A percentile compares a stretch with the other conserved stretches of the same genome.
These are phyloP conservation scores for Caenorhabditis tropicalis DNA, from an alignment of 1,140 invertebrate species.

Conservation along the genomic window DNA sequence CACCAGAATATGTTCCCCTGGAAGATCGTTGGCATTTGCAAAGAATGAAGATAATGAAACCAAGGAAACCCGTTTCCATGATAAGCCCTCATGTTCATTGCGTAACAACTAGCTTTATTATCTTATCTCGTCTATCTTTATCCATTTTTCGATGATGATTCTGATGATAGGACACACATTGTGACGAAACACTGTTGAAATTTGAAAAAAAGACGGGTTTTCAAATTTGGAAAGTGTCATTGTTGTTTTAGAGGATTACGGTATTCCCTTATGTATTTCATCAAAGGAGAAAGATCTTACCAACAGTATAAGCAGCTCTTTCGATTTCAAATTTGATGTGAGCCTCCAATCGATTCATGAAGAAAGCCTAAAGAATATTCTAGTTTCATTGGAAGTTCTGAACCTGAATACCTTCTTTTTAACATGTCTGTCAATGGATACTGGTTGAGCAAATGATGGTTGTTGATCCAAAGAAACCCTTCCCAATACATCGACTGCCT, in stretches of 20 bases:
- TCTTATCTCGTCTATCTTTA: constrained; percentile 20
- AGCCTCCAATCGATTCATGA: constrained; percentile 45
- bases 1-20: constrained; percentile 49
- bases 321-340: constrained; percentile 46
- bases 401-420: constrained; percentile 7
- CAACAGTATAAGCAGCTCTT: constrained; percentile 24
- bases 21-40: not conserved
- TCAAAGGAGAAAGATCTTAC: not conserved
- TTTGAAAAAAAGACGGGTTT: not conserved
- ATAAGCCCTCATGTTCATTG: not conserved
- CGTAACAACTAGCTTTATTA: constrained; percentile 1
- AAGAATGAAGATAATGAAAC: not conserved
- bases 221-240: not conserved
- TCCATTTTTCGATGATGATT: not conserved
- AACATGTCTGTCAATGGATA: constrained; percentile 46
- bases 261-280: not conserved
- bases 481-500: constrained; percentile 43
- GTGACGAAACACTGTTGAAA: not conserved
- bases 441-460: constrained; percentile 20
- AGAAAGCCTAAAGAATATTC: constrained; percentile 21
- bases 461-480: constrained; percentile 28
- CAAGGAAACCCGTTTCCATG: not conserved
- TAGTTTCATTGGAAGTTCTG: not conserved
- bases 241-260: not conserved
- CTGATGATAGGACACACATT: not conserved